Base-by-base conservation (phyloP, 2,888 invertebrate genomes). In the Sepioteuthis lessoniana region DNA sequence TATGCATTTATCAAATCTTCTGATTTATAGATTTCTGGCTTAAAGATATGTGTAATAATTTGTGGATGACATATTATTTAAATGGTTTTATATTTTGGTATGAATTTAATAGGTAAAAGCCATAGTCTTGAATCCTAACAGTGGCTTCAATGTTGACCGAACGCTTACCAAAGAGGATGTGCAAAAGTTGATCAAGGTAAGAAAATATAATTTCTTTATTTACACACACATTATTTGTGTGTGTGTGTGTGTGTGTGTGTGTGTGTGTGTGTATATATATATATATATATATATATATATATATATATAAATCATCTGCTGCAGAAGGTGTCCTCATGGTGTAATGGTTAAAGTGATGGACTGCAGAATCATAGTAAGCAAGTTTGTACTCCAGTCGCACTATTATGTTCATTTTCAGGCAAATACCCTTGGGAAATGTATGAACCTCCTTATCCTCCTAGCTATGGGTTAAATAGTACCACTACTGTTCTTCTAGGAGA, bases 101-200 rank as follows among this genome's bases (percentile, higher is more conserved):
- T 42, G 7, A 42, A 25, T 76, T 76, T 76, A 31, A 31, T 31
- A 97, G 97, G 97, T 97, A 38, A 97, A 97, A 95, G 97, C 97
- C 38, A 97, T 97, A 50, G 97, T 97, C 7, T 95, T 97, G 46
- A 97, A 97, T 95, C 97, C 97, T 93, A 95, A 95, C n/a, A 97
- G 97, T 96, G 96, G 97, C 94, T 97, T 97, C 94, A 97, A 97
- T 96, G 97, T 97, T 38, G 97, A 97, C 94, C 95, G 97, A 94
- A 97, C 97, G n/a, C 95, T 97, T 28, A 97, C 97, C 19, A 97
- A 97, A 95, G 97, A 97, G 95, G 97, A 97, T 96, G 97, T 97
- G 46, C 97, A 97, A 94, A 97, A 97, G 95, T 96, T 97, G n/a
- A 97, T 97, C 37, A 96, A 96, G 96, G 97, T 97, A 95, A 94